phyloP scores from a whole-genome alignment of 2,113 vertebrate genomes.

The Coreoperca whiteheadi region DNA sequence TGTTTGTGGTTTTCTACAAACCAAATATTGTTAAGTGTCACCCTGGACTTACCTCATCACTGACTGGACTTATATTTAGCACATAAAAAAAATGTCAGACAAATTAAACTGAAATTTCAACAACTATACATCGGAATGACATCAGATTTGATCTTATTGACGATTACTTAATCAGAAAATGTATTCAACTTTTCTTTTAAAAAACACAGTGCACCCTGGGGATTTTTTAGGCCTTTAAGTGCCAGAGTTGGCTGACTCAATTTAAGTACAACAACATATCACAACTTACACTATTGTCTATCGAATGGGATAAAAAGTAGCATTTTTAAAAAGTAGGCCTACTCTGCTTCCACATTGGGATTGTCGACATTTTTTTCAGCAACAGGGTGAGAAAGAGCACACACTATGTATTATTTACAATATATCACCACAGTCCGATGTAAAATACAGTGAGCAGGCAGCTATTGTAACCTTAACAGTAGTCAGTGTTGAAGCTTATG shows the following conservation, averaged over 20 bases:
- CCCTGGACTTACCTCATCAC: neutral
- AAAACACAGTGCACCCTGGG: too few relatives aligned
- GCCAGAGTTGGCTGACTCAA: neutral
- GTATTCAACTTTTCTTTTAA: neutral
- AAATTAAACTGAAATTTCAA: neutral
- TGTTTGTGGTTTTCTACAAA: too few relatives aligned
- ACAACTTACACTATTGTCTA: neutral
- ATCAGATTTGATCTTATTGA: neutral
- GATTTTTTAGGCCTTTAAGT: too few relatives aligned
- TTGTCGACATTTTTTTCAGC: neutral
- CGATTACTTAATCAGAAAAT: neutral
- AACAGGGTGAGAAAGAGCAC: conserved; percentile 27
- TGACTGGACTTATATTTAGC: neutral
- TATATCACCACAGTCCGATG: conserved; percentile 32
- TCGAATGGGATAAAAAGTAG: neutral
- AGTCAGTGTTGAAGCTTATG: conserved; percentile 35
- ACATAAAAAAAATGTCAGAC: neutral
- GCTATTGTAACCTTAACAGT: conserved; percentile 45
- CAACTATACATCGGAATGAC: neutral
- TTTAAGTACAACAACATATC: neutral
- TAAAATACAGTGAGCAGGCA: conserved; percentile 52
- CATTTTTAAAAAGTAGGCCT: neutral
- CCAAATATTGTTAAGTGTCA: neutral
- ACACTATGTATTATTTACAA: conserved; percentile 53
- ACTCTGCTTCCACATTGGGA: neutral